Conservation (phyloP, 2,113 vertebrate genomes). For the Calypte anna region DNA sequence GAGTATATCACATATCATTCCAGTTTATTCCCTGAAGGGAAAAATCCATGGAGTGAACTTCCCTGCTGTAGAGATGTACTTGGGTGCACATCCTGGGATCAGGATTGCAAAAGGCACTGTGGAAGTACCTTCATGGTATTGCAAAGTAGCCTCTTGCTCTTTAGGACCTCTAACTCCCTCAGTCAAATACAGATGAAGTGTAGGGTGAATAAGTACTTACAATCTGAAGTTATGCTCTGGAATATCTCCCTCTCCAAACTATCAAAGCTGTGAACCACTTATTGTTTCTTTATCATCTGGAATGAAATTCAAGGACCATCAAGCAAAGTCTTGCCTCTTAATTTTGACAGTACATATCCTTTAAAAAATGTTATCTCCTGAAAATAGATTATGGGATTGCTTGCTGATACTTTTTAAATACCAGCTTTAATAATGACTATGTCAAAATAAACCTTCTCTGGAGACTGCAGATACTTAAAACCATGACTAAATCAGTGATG, state of each 20-base stretch:
- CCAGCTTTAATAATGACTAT: not conserved
- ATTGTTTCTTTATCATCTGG: not conserved
- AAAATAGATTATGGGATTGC: not conserved
- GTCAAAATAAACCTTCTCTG: constrained; percentile 12
- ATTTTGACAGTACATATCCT: not conserved
- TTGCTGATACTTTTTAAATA: not conserved
- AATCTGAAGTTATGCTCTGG: not conserved
- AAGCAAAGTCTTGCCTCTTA: not conserved
- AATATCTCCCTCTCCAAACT: not conserved
- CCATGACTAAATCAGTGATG: not conserved
- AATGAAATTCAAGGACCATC: not conserved
- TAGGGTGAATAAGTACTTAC: not conserved
- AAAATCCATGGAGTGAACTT: not conserved
- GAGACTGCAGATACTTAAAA: not conserved
- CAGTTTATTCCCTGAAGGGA: not conserved
- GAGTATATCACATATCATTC: not conserved
- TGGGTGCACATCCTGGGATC: not conserved
- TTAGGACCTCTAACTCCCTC: not conserved
- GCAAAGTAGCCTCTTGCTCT: not conserved
- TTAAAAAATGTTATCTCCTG: not conserved
- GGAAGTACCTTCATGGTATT: not conserved
- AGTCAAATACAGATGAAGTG: not conserved
- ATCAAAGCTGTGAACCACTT: not conserved
- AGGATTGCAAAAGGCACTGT: not conserved
- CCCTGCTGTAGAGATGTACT: not conserved